Percentiles rank a stretch among this genome's conserved stretches.
These are phyloP conservation scores for Polydrusus pterygomalis DNA, from an alignment of 2,888 invertebrate genomes.

Conservation along the genomic window DNA sequence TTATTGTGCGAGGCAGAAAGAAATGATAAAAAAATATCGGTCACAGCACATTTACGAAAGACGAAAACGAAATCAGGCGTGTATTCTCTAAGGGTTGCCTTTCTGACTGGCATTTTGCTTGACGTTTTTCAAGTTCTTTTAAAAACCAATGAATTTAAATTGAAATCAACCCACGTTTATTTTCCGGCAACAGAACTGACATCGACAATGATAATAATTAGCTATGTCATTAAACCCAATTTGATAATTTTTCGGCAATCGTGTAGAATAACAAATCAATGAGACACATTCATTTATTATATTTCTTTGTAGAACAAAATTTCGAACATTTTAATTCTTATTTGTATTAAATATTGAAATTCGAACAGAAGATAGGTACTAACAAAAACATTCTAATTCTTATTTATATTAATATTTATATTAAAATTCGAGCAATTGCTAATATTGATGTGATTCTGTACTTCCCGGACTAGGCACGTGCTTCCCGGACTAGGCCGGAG, in stretches of 20 bases:
- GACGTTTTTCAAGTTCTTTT: conserved; percentile 25
- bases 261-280: no score
- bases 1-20: conserved; percentile 13
- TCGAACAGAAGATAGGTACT: no score
- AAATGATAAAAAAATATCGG: conserved; percentile 28
- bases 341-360: no score
- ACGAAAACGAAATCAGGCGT: conserved; percentile 36
- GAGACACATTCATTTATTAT: no score
- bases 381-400: no score
- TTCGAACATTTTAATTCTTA: no score
- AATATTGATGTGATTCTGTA: no score
- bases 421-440: no score
- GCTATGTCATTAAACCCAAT: not conserved
- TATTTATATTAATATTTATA: no score
- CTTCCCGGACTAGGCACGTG: no score
- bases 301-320: no score
- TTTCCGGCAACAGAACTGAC: not conserved
- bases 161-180: conserved; percentile 19
- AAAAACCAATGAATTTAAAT: conserved; percentile 40
- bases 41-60: conserved; percentile 27
- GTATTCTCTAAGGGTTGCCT: conserved; percentile 29
- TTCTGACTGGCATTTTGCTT: conserved; percentile 28
- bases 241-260: not conserved
- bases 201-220: conserved; percentile 13
- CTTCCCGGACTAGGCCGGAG: no score